Percentiles rank a stretch among this genome's conserved stretches.
Conservation (phyloP, 2,113 vertebrate genomes). For the Orientallactaga bullata region DNA sequence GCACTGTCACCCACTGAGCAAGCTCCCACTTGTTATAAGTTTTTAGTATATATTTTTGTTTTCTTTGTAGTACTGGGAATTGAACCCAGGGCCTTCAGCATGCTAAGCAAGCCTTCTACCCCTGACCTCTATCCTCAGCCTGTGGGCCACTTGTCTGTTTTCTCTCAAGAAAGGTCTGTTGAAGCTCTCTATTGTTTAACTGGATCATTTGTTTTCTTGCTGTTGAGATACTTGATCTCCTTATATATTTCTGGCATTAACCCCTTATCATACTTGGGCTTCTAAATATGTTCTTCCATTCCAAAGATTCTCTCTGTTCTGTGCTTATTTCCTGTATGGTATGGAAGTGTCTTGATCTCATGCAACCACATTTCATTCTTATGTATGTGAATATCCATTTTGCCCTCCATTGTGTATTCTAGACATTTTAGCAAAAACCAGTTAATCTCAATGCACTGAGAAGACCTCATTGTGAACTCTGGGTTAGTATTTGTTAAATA, state of each 20-base stretch:
- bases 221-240: not conserved
- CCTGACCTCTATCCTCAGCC: not conserved
- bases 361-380: not conserved
- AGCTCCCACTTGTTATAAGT: too few relatives aligned
- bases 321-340: not conserved
- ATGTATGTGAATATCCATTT: not conserved
- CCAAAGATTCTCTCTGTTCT: not conserved
- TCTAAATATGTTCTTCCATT: not conserved
- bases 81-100: too few relatives aligned
- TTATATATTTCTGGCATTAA: not conserved
- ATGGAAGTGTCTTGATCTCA: not conserved
- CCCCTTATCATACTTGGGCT: not conserved
- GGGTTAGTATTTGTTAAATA: slow-evolving; percentile 61
- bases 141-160: not conserved
- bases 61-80: too few relatives aligned
- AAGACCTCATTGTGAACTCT: slow-evolving; percentile 28
- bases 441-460: slow-evolving; percentile 12
- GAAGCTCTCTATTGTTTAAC: not conserved
- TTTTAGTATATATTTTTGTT: too few relatives aligned
- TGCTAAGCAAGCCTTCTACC: too few relatives aligned
- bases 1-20: too few relatives aligned
- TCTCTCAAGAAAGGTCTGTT: not conserved
- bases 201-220: not conserved
- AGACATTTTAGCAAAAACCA: slow-evolving; percentile 9
- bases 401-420: not conserved